Evolutionary conservation across 1,140 invertebrate genomes (phyloP).

Genomic region (Lepidurus packardi): DNA sequence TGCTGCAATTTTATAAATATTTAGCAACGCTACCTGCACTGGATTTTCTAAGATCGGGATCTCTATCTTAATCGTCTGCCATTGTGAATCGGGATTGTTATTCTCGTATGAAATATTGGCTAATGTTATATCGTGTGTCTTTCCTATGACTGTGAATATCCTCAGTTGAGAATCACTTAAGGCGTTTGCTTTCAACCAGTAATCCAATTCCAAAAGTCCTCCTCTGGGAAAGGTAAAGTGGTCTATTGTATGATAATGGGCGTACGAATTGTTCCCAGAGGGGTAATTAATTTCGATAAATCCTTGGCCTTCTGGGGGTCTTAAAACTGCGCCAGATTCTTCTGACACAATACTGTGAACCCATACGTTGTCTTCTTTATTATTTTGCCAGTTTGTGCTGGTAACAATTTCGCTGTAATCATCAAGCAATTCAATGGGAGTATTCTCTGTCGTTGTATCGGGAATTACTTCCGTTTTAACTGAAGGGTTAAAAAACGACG

Average conservation of each 20-base stretch:
- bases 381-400: not conserved
- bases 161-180: not conserved
- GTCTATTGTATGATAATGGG: not conserved
- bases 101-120: not conserved
- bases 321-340: not conserved
- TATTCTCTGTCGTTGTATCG: not conserved
- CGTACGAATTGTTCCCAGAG: not conserved
- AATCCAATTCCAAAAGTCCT: not conserved
- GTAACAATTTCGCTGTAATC: not conserved
- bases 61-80: not conserved
- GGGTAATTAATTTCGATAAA: conserved; percentile 11
- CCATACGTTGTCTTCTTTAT: not conserved
- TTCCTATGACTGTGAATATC: not conserved
- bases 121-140: not conserved
- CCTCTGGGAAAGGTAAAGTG: not conserved
- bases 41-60: not conserved
- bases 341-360: not conserved
- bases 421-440: not conserved
- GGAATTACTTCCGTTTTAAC: not conserved
- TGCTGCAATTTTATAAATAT: not conserved
- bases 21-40: not conserved
- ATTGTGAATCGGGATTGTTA: not conserved
- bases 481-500: not conserved
- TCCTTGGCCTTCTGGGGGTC: not conserved
- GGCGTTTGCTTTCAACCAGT: not conserved